These are phyloP conservation scores for Zaprionus davidi DNA, from an alignment of 1,140 invertebrate genomes.

Conservation along the genomic window DNA sequence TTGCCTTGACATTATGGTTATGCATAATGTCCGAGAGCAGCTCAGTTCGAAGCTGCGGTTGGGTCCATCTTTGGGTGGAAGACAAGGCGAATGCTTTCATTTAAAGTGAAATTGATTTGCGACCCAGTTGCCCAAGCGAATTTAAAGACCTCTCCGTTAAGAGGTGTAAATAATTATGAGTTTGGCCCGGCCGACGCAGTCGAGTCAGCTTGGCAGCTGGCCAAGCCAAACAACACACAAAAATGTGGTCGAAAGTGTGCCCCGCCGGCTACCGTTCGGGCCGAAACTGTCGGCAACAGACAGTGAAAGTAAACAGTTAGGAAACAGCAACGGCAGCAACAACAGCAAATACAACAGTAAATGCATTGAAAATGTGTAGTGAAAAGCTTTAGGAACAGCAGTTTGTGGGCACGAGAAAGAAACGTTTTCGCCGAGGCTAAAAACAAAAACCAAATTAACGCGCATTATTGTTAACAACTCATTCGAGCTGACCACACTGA, in stretches of 20 bases:
- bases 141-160: constrained; percentile 66
- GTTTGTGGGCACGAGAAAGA: constrained; percentile 53
- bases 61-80: constrained; percentile 67
- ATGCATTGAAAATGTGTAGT: constrained; percentile 58
- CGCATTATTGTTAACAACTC: constrained; percentile 71
- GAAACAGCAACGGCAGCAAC: constrained; percentile 50
- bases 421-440: constrained; percentile 15
- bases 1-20: constrained; percentile 35
- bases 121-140: constrained; percentile 72
- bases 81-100: constrained; percentile 66
- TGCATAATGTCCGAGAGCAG: constrained; percentile 60
- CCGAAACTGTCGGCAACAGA: constrained; percentile 59
- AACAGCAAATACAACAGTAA: constrained; percentile 29
- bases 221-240: constrained; percentile 46
- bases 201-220: constrained; percentile 8
- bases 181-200: constrained; percentile 57
- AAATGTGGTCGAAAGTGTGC: constrained; percentile 61
- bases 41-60: constrained; percentile 44
- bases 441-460: constrained; percentile 60
- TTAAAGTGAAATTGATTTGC: constrained; percentile 81
- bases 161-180: constrained; percentile 78
- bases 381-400: constrained; percentile 66
- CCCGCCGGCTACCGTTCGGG: constrained; percentile 64
- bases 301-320: constrained; percentile 77
- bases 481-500: constrained; percentile 53